Base-by-base conservation (phyloP, 2,797 vertebrate species). In the Discoglossus pictus region DNA sequence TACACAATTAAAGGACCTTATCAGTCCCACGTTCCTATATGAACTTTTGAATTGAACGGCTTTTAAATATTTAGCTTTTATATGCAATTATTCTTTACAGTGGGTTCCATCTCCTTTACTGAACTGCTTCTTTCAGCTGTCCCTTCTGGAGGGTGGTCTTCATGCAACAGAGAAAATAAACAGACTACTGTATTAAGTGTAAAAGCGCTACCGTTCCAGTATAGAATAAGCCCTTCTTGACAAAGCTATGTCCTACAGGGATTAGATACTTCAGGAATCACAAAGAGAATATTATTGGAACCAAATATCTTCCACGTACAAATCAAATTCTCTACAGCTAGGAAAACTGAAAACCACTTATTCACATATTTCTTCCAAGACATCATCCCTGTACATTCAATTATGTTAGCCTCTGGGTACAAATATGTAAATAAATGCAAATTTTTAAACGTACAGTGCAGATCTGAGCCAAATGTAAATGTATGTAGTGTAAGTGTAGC, bases 371-470 rank as follows among this genome's bases (percentile, higher is more conserved):
- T 69, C 50, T 53, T 8, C 58, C 11, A 47, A 61, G 39, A 69
- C 58, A 62, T 69, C 66, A 69, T 48, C 48, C 34, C 66, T 69
- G 58, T 62, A 47, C 58, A 46, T 68, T 60, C 46, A 53, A 48
- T 65, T 35, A 51, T 3, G 31, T 18, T 40, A 21, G 31, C 66
- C 48, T 39, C 47, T 13, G 42, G 66, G 24, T 24, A 12, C 20
- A 18, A 17, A 20, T 55, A 69, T 54, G 42, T 51, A 54, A 61
- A 61, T 61, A 23, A 27, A 56, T 15, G 2, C 4, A 35, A 31
- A 61, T 31, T n/a, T 61, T 53, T 53, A 25, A 25, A 54, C 36
- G n/a, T n/a, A n/a, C n/a, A n/a, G 48, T 10, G 21, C 18, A 38
- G 27, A 2, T 6, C 18, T 12, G 10, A 11, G 50, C 25, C 58